Evolutionary conservation across 2,888 invertebrate genomes (phyloP), one percentile per base, ranked within the genome.

Genomic region (Apomyelois bistriatella): DNA sequence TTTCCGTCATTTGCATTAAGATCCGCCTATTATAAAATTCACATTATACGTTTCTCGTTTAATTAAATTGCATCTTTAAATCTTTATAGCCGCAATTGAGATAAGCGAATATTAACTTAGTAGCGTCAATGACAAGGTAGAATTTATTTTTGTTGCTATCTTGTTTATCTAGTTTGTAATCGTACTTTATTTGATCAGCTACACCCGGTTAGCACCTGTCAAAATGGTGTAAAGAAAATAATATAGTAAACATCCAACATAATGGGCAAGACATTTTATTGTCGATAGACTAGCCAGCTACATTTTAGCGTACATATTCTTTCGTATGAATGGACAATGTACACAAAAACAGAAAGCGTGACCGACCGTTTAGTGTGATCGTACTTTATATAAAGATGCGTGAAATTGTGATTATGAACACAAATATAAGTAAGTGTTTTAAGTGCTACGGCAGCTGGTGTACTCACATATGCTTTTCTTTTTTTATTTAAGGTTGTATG

Each of bases 331-430:
- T 63, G 58, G 58, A 56, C 61, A 70, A 62, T 62, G 72, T 71
- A 75, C 68, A 76, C 70, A 78, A 74, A 79, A 78, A 76, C 74
- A 69, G 68, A 70, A 66, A 68, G 72, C 87, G 84, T 88, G 85
- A 85, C 84, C 72, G 79, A 83, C 79, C 72, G 72, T 76, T 85
- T 85, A 87, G 82, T 79, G 70, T 79, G 79, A 78, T 76, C 74
- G 74, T 76, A 74, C 75, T 76, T 70, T 76, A 73, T 72, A 76
- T 82, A 80, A 86, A 74, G 74, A 80, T 73, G 84, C 85, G 84
- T 88, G 85, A 87, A 87, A 85, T 85, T 80, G 74, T 85, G 79
- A 86, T 86, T 85, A 86, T 80, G 68, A 79, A 76, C 71, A 77
- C 77, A 80, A 78, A 70, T 66, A 66, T 65, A 79, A 71, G 68